Conservation (phyloP, 2,888 invertebrate genomes). For the Tolmerus cingulatus region DNA sequence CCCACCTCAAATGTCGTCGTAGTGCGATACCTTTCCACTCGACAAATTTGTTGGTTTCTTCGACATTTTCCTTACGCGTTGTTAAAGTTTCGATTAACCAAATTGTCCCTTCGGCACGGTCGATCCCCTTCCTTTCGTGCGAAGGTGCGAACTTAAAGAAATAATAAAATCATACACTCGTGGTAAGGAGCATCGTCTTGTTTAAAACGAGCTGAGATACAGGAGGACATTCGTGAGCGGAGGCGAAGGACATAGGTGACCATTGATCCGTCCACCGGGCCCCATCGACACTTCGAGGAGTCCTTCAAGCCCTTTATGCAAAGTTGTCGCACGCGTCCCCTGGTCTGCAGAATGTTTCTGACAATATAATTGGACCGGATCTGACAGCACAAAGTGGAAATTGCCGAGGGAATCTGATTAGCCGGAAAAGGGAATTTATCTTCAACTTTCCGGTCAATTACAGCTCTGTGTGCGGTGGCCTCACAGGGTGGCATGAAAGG, state of each 20-base stretch:
- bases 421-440: conserved; percentile 28
- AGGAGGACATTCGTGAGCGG: not conserved
- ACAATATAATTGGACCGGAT: conserved; percentile 1
- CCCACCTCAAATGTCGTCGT: not conserved
- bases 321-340: not conserved
- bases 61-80: not conserved
- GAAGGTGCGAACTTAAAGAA: conserved; percentile 8
- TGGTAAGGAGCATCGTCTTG: not conserved
- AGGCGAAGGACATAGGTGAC: not conserved
- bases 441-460: conserved; percentile 24
- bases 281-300: not conserved
- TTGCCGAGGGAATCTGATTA: conserved; percentile 7
- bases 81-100: conserved; percentile 23
- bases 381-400: conserved; percentile 25
- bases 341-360: not conserved
- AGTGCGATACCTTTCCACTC: not conserved
- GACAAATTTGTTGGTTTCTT: not conserved
- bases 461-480: not conserved
- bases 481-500: not conserved
- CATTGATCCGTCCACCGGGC: not conserved
- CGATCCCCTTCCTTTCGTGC: not conserved
- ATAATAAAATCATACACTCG: not conserved
- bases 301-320: not conserved
- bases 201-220: not conserved
- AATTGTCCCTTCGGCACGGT: conserved; percentile 9